Evolutionary conservation across 2,113 vertebrate species (phyloP).

Genomic region (Myrmecobius fasciatus): DNA sequence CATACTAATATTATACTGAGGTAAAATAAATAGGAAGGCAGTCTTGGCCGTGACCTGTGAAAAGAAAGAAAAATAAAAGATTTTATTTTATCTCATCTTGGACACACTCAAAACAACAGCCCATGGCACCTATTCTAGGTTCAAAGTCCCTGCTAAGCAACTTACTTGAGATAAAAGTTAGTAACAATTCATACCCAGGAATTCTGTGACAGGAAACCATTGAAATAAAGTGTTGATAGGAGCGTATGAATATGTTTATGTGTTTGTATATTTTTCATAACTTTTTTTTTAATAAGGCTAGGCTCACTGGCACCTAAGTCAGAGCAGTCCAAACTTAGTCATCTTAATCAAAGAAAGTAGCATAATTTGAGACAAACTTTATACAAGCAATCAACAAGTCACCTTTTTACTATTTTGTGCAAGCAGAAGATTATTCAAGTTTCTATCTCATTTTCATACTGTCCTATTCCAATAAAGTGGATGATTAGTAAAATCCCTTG

Average conservation of each 20-base stretch:
- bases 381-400: not conserved
- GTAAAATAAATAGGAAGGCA: conserved; percentile 98
- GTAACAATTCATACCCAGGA: not conserved
- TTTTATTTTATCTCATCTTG: conserved; percentile 54
- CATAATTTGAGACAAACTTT: not conserved
- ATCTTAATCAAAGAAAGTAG: not conserved
- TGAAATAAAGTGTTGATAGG: not conserved
- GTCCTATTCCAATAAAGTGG: not conserved
- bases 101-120: conserved; percentile 26
- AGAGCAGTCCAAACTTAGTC: not conserved
- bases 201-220: not conserved
- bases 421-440: not conserved
- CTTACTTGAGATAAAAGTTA: not conserved
- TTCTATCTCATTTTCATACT: not conserved
- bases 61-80: conserved; percentile 60
- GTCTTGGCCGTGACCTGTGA: conserved; percentile 96
- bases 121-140: not conserved
- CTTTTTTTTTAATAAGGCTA: not conserved
- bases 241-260: not conserved
- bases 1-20: conserved; percentile 95
- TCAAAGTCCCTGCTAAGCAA: not conserved
- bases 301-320: not conserved
- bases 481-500: not conserved
- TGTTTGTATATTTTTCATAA: too few relatives aligned
- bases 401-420: not conserved